Evolutionary conservation across 2,113 vertebrate species (phyloP).

Genomic region (Gulo gulo): DNA sequence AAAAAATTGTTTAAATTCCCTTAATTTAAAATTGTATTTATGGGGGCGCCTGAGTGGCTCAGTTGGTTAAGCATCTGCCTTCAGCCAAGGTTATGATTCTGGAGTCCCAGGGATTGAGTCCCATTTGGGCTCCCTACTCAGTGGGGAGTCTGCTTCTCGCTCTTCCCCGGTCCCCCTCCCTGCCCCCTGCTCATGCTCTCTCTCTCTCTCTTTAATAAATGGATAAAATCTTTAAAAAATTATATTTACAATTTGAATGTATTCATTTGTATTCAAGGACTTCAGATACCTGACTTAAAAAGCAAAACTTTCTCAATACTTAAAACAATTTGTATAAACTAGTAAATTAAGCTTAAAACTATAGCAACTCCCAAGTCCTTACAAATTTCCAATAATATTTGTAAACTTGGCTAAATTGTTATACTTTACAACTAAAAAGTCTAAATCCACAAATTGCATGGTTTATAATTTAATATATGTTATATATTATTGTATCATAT

Average conservation of each 20-base stretch:
- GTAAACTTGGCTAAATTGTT: neutral
- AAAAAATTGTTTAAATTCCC: neutral
- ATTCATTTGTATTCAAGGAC: slow-evolving; percentile 10
- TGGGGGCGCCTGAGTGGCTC: neutral
- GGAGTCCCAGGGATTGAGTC: neutral
- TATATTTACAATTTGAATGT: neutral
- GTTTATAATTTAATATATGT: neutral
- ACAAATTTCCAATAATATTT: neutral
- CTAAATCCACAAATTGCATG: neutral
- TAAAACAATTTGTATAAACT: slow-evolving; percentile 2
- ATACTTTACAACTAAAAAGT: neutral
- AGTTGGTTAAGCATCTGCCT: neutral
- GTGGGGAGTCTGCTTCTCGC: too few species aligned
- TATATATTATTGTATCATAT: neutral
- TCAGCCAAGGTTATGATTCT: neutral
- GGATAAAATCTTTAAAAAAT: neutral
- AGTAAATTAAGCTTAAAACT: slow-evolving; percentile 31
- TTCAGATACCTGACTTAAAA: slow-evolving; percentile 24
- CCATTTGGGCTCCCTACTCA: neutral
- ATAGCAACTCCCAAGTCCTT: neutral
- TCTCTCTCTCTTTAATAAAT: neutral
- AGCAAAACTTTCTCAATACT: neutral
- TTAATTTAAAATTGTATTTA: slow-evolving; percentile 17
- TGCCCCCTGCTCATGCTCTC: too few species aligned
- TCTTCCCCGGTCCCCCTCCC: too few species aligned